Evolutionary conservation across 1,140 invertebrate genomes (phyloP), one percentile per base, ranked within the genome.

Genomic region (Drosophila mauritiana): DNA sequence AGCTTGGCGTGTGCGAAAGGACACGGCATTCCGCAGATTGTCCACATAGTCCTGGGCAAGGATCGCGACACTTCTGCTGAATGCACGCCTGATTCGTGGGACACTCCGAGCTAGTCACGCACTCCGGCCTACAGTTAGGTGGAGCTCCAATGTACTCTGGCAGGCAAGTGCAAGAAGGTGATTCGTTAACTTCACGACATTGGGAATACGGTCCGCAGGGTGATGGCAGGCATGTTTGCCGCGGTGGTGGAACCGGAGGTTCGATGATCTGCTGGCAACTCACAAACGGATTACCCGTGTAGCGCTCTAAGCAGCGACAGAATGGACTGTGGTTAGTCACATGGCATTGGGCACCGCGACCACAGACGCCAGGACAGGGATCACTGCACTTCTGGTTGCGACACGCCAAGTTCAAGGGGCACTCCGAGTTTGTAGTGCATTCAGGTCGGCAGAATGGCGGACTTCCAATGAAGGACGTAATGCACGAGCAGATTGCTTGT

Each of bases 141-240:
- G 96, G 95, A 7, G 93, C 91, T 40, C 96, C 96, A 20, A 95
- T 94, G 79, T 95, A 97, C 57, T 95, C 94, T 15, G 94, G 91
- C 43, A 95, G 92, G 78, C 96, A 97, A 17, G 94, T 94, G 80
- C 96, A 97, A 1, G 94, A 94, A 0, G 95, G 94, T 42, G 93
- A 92, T 62, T 95, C 93, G 45, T 95, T 95, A 3, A 94, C 80
- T 37, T 93, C 93, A 81, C 94, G 94, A 80, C 96, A 97, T 82
- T 95, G 92, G 31, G 96, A 94, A 90, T 96, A 96, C 0, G 95
- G 95, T 43, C 96, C 96, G 92, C 96, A 97, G 2, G 96, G 96
- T 4, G 95, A 95, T 49, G 96, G 96, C 72, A 94, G 89, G 83
- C 96, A 96, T 6, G 95, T 94, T 82, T 96, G 94, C 17, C 92